Conservation (phyloP, 2,888 invertebrate species). For the Drosophila vallismaia region DNA sequence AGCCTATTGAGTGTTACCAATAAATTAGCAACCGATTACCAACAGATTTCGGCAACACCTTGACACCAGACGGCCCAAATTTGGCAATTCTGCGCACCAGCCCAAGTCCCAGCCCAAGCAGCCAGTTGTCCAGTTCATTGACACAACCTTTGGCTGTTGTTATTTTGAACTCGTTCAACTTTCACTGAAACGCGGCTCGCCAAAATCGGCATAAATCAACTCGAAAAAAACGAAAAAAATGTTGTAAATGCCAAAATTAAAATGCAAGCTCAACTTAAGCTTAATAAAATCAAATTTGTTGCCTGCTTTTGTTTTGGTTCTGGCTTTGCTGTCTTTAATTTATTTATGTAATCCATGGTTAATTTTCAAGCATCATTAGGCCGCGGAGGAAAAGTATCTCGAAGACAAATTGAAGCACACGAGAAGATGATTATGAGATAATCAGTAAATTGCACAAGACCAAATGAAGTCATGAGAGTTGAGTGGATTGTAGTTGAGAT, state of each 20-base stretch:
- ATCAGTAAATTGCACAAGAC: conserved; percentile 66
- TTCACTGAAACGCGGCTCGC: conserved; percentile 64
- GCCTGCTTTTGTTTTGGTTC: conserved; percentile 41
- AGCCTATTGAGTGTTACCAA: conserved; percentile 5
- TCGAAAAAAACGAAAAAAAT: conserved; percentile 34
- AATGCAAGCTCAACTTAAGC: conserved; percentile 43
- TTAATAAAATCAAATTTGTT: conserved; percentile 60
- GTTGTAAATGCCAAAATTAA: conserved; percentile 62
- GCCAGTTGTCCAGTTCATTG: conserved; percentile 45
- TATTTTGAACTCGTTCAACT: conserved; percentile 53
- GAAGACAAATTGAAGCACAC: conserved; percentile 56
- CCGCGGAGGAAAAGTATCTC: conserved; percentile 28
- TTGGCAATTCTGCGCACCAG: conserved; percentile 1
- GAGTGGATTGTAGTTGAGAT: conserved; percentile 14
- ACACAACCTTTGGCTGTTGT: conserved; percentile 47
- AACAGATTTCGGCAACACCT: conserved; percentile 23
- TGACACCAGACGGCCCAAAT: conserved; percentile 5
- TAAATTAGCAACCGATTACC: no score
- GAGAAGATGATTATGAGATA: conserved; percentile 73
- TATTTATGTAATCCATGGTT: conserved; percentile 63
- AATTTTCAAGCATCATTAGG: conserved; percentile 70
- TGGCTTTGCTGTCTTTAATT: conserved; percentile 16
- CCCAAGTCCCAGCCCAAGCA: neutral
- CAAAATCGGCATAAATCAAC: conserved; percentile 61
- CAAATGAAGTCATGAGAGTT: conserved; percentile 40